A percentile compares a stretch with the other conserved stretches of the same genome.
phyloP scores from a whole-genome alignment of 1,140 invertebrate genomes.

The Zaprionus vittiger region DNA sequence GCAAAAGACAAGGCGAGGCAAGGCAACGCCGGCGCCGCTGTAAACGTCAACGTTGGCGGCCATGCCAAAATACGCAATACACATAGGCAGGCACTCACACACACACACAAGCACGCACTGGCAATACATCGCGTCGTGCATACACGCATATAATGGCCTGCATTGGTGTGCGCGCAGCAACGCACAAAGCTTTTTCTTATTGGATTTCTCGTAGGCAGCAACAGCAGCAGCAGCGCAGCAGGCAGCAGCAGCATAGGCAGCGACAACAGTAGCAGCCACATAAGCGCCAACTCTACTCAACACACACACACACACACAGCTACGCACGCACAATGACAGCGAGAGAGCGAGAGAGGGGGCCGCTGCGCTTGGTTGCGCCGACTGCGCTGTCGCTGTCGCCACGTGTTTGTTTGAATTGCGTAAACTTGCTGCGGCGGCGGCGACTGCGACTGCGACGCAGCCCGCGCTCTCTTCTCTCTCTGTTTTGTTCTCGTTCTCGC shows the following conservation, averaged over 20 bases:
- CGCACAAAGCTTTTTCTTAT: conserved; percentile 68
- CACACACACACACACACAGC: conserved; percentile 5
- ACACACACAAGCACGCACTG: conserved; percentile 14
- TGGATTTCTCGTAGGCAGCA: conserved; percentile 64
- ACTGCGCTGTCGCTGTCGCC: conserved; percentile 58
- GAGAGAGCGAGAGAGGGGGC: conserved; percentile 15
- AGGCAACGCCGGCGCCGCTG: conserved; percentile 40
- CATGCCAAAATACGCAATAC: conserved; percentile 77
- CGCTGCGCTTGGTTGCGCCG: conserved; percentile 46
- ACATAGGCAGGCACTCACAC: conserved; percentile 43
- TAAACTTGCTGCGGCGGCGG: conserved; percentile 63
- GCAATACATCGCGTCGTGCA: conserved; percentile 55
- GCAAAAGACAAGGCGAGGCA: background rate
- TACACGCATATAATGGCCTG: conserved; percentile 74
- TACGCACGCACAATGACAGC: conserved; percentile 16
- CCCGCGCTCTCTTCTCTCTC: conserved; percentile 21
- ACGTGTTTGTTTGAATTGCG: conserved; percentile 77
- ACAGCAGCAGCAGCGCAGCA: conserved; percentile 28
- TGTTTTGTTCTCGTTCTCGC: conserved; percentile 12
- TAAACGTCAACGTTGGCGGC: conserved; percentile 52
- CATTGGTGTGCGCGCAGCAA: conserved; percentile 69
- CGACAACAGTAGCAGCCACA: conserved; percentile 45
- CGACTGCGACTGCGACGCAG: conserved; percentile 17
- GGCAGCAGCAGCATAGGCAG: conserved; percentile 42
- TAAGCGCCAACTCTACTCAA: conserved; percentile 39